These are phyloP conservation scores for Agrochola macilenta DNA, from an alignment of 2,888 invertebrate species.

Conservation along the genomic window DNA sequence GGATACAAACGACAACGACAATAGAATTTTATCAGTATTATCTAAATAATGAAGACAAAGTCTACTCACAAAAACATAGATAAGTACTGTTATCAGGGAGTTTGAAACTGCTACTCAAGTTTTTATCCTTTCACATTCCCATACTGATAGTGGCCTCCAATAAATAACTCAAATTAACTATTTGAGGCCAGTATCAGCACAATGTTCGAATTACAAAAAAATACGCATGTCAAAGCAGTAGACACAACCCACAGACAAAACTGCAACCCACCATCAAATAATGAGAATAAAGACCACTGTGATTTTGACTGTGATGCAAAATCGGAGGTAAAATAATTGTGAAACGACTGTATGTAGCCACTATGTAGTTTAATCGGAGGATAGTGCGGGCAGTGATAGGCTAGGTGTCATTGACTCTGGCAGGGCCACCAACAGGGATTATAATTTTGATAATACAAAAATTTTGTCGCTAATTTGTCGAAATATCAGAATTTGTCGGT, in stretches of 20 bases:
- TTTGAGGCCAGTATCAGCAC: background rate
- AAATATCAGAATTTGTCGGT: too few species aligned
- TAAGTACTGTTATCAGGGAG: constrained; percentile 25
- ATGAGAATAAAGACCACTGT: background rate
- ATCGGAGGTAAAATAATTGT: background rate
- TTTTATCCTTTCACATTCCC: background rate
- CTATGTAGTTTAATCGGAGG: too few species aligned
- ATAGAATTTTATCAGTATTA: constrained; percentile 41
- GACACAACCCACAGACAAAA: background rate
- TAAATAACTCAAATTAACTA: background rate
- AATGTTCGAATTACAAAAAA: background rate
- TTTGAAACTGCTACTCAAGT: background rate
- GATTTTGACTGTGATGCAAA: background rate
- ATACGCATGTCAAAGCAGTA: background rate
- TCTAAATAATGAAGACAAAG: constrained; percentile 36
- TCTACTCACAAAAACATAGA: constrained; percentile 27
- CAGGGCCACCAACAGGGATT: too few species aligned
- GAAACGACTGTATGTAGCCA: background rate
- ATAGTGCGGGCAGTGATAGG: too few species aligned
- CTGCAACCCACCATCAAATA: background rate
- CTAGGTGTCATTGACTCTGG: too few species aligned
- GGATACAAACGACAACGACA: constrained; percentile 18
- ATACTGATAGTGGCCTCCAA: background rate
- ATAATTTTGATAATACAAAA: too few species aligned
- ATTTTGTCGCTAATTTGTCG: too few species aligned